Evolutionary conservation across 2,888 invertebrate species (phyloP).

Genomic region (Syrista parreyssii): DNA sequence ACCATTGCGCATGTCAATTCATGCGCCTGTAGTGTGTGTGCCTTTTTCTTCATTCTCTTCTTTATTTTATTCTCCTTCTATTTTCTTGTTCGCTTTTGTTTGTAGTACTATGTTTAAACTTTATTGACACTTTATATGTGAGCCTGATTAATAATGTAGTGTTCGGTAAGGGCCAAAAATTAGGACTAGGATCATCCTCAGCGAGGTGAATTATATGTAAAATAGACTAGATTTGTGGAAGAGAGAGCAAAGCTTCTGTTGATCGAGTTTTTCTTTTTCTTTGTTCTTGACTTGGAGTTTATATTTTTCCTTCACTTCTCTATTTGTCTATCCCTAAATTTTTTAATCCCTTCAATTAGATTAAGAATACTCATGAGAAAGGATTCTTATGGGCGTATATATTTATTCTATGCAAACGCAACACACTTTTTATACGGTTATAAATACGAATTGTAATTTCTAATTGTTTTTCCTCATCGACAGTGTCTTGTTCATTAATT

Average conservation of each 20-base stretch:
- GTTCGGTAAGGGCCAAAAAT: slow-evolving; percentile 17
- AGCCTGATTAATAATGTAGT: slow-evolving; percentile 6
- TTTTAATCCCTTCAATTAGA: neutral
- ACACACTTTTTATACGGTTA: neutral
- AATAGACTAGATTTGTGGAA: neutral
- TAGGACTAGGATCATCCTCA: slow-evolving; percentile 14
- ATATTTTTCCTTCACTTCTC: neutral
- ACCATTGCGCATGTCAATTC: neutral
- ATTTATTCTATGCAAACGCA: neutral
- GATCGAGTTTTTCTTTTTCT: neutral
- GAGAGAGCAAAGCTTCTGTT: neutral
- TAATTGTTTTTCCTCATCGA: neutral
- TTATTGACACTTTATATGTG: neutral
- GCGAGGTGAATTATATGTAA: neutral
- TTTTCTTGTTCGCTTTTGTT: neutral
- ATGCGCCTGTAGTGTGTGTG: neutral
- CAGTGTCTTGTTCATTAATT: neutral
- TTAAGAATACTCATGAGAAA: neutral
- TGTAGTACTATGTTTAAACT: neutral
- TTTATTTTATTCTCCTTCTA: neutral
- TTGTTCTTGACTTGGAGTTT: neutral
- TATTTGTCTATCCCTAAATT: too few relatives aligned
- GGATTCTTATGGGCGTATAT: neutral
- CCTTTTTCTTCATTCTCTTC: neutral
- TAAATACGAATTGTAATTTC: neutral